Evolutionary conservation across 2,797 vertebrate species (phyloP).

Genomic region (Lutjanus campechanus): DNA sequence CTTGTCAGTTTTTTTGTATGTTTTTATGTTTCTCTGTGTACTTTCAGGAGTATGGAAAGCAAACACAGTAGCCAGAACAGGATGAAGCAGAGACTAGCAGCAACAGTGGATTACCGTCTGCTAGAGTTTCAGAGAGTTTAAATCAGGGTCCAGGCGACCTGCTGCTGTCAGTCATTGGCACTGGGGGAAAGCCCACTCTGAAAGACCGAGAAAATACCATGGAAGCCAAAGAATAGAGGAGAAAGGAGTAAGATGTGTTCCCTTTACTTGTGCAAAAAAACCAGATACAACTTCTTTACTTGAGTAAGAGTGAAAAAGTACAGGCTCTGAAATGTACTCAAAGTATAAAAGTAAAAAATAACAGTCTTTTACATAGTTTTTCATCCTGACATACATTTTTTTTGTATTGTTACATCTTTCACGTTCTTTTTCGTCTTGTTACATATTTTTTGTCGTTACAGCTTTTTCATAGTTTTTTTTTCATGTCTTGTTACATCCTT

Average conservation of each 20-base stretch:
- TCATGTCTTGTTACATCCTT: too few relatives aligned
- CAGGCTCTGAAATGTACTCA: too few relatives aligned
- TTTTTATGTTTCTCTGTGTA: constrained; percentile 1
- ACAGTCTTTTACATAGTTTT: too few relatives aligned
- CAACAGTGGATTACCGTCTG: constrained; percentile 74
- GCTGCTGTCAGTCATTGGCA: constrained; percentile 86
- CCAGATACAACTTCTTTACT: too few relatives aligned
- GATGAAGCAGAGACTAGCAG: constrained; percentile 51
- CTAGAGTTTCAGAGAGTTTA: constrained; percentile 85
- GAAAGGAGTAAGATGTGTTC: background rate
- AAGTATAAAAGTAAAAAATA: too few relatives aligned
- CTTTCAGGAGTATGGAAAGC: constrained; percentile 47
- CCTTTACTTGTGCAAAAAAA: too few relatives aligned
- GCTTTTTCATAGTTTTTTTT: too few relatives aligned
- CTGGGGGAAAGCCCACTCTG: constrained; percentile 66
- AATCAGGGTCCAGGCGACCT: constrained; percentile 80
- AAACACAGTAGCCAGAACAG: constrained; percentile 57
- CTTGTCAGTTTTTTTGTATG: background rate
- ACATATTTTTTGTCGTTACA: too few relatives aligned
- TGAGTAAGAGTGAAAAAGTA: too few relatives aligned
- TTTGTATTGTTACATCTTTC: too few relatives aligned
- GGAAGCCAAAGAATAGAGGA: constrained; percentile 44
- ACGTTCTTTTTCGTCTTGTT: too few relatives aligned
- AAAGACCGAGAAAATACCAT: constrained; percentile 50
- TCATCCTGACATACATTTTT: too few relatives aligned